Evolutionary conservation across 2,797 vertebrate genomes (phyloP), one percentile per base, ranked within the genome.

Genomic region (Pangasius larnaudii): DNA sequence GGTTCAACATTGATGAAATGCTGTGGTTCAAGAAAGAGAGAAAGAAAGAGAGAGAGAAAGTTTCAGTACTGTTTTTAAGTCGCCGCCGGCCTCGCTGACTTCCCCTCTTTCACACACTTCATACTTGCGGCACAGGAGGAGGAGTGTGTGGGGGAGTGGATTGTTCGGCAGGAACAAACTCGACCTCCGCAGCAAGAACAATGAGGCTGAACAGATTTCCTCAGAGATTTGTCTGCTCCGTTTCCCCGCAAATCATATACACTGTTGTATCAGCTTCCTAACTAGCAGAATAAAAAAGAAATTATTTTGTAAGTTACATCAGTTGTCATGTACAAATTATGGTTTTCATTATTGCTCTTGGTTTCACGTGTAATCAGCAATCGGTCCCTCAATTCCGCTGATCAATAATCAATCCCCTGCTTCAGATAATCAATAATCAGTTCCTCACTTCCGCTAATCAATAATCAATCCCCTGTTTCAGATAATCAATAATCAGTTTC

Each of bases 161-260:
- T 58, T 79, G 77, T 79, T 79, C 53, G 27, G 78, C 56, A 27
- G 78, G 56, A 56, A 36, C 27, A 42, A 13, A 42, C 56, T 81
- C 36, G 36, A 61, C 78, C 56, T 81, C 78, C 11, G 56, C 33
- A 59, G 56, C 53, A 39, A 61, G 78, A 81, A 81, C 78, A 81
- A 81, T 81, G 78, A 81, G 56, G 56, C 78, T 81, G 78, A 81
- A 59, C 78, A 59, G 78, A 81, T 81, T 81, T 61, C 78, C 56
- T 61, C 78, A 0, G 78, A 81, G 78, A 81, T 27, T 27, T 27
- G 56, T 81, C 78, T 59, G 78, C 56, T 81, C 78, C 22, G 56
- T 61, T 80, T 59, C 78, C 56, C 14, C 53, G 39, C 3, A 59
- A 61, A 81, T 39, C 78, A 39, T 2, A 78, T 18, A 81, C 33